Conservation (phyloP, 2,797 vertebrate genomes). For the Sebastolobus altivelis region DNA sequence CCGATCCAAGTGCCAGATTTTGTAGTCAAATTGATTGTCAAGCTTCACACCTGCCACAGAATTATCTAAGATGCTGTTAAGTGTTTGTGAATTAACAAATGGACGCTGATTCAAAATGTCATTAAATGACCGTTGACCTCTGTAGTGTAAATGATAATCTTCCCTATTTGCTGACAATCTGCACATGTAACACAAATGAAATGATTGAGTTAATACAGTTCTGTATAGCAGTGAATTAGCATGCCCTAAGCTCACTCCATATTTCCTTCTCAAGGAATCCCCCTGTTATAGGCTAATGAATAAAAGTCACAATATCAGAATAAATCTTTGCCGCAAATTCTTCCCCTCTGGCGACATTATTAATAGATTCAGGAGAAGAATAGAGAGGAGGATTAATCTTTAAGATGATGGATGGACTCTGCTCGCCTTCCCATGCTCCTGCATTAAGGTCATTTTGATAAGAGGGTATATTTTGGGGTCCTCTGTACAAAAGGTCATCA, state of each 20-base stretch:
- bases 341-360: conserved; percentile 81
- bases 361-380: conserved; percentile 85
- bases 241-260: conserved; percentile 52
- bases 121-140: conserved; percentile 49
- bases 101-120: conserved; percentile 13
- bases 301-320: conserved; percentile 86
- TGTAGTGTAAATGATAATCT: conserved; percentile 34
- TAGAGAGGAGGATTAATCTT: conserved; percentile 85
- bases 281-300: conserved; percentile 81
- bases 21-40: conserved; percentile 66
- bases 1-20: conserved; percentile 59
- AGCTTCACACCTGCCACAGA: conserved; percentile 62
- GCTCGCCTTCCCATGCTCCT: conserved; percentile 84
- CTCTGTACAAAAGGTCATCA: conserved; percentile 81
- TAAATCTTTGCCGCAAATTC: conserved; percentile 83
- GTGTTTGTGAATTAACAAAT: conserved; percentile 47
- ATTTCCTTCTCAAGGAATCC: conserved; percentile 76
- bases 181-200: conserved; percentile 29
- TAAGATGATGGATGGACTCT: conserved; percentile 85
- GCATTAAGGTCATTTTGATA: conserved; percentile 86
- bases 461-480: conserved; percentile 85
- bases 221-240: conserved; percentile 55
- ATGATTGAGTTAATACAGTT: conserved; percentile 46
- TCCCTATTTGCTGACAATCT: conserved; percentile 51
- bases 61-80: conserved; percentile 41